phyloP scores from a whole-genome alignment of 2,888 invertebrate species.

The Archaeoteleia sp. region DNA sequence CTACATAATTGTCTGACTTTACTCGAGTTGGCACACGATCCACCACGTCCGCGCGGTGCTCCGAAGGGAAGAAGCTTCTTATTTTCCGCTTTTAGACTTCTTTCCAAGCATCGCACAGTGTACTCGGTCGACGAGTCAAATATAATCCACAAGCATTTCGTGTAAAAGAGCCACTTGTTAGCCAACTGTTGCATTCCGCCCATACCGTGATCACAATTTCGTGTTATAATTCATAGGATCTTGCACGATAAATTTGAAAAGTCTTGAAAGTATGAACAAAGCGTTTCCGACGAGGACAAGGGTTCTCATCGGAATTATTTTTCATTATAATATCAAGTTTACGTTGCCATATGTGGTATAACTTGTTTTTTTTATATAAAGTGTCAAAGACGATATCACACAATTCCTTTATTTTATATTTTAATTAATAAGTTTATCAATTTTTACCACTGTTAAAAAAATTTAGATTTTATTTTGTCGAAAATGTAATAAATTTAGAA shows the following conservation, averaged over 20 bases:
- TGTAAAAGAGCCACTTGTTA: conserved; percentile 73
- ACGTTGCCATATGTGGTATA: too few relatives aligned
- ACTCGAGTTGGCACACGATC: conserved; percentile 52
- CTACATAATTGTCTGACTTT: conserved; percentile 47
- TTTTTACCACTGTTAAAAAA: too few relatives aligned
- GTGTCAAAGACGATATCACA: too few relatives aligned
- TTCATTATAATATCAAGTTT: too few relatives aligned
- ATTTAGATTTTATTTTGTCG: too few relatives aligned
- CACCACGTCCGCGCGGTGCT: conserved; percentile 51
- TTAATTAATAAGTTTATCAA: too few relatives aligned
- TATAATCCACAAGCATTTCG: conserved; percentile 64
- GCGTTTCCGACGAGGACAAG: conserved; percentile 1
- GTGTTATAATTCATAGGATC: conserved; percentile 60
- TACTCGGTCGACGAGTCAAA: conserved; percentile 61
- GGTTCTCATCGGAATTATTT: too few relatives aligned
- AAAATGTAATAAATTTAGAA: too few relatives aligned
- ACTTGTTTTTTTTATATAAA: too few relatives aligned
- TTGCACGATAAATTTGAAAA: conserved; percentile 33
- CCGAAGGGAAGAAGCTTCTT: conserved; percentile 48
- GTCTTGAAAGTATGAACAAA: conserved; percentile 3
- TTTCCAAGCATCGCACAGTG: conserved; percentile 54
- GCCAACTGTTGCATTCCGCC: conserved; percentile 71
- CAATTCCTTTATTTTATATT: too few relatives aligned
- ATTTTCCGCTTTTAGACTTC: conserved; percentile 51
- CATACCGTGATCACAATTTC: conserved; percentile 56